phyloP scores from a whole-genome alignment of 2,888 invertebrate genomes.

The Petrophora chlorosata region DNA sequence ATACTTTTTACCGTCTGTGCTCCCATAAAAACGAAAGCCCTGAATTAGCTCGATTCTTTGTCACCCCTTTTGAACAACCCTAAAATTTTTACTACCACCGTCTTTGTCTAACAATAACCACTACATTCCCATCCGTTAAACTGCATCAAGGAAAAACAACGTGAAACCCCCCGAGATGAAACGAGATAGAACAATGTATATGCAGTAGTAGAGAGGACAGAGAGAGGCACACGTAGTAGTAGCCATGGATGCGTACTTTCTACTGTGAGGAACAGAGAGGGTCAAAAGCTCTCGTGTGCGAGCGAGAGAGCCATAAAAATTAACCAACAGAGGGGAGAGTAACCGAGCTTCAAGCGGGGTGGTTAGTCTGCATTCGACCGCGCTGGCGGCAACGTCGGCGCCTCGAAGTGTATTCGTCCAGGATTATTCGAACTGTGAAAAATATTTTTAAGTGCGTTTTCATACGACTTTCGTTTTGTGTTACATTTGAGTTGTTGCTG shows the following conservation, averaged over 20 bases:
- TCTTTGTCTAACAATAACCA: conserved; percentile 84
- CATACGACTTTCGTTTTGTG: conserved; percentile 56
- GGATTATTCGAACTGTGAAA: conserved; percentile 76
- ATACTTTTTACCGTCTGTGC: conserved; percentile 81
- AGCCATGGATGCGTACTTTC: conserved; percentile 71
- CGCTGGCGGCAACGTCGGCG: conserved; percentile 67
- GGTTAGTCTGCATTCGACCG: conserved; percentile 82
- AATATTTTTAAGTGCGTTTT: conserved; percentile 65
- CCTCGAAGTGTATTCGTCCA: conserved; percentile 47
- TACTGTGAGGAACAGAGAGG: conserved; percentile 69
- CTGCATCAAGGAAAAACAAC: conserved; percentile 84
- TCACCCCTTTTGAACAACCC: conserved; percentile 83
- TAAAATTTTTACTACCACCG: conserved; percentile 80
- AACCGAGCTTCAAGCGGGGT: conserved; percentile 81
- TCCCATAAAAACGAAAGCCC: conserved; percentile 81
- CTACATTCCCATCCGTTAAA: conserved; percentile 83
- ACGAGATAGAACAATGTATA: conserved; percentile 84
- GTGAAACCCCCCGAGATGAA: conserved; percentile 81
- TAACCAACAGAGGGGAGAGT: conserved; percentile 82
- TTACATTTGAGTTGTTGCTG: conserved; percentile 52
- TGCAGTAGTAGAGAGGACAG: conserved; percentile 81
- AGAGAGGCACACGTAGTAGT: conserved; percentile 79
- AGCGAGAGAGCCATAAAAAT: conserved; percentile 74
- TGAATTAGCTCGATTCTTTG: conserved; percentile 83
- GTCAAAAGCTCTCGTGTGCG: conserved; percentile 65